Percentiles rank a stretch among this genome's conserved stretches.
phyloP scores from a whole-genome alignment of 2,797 vertebrate species.

The Tachyglossus aculeatus region DNA sequence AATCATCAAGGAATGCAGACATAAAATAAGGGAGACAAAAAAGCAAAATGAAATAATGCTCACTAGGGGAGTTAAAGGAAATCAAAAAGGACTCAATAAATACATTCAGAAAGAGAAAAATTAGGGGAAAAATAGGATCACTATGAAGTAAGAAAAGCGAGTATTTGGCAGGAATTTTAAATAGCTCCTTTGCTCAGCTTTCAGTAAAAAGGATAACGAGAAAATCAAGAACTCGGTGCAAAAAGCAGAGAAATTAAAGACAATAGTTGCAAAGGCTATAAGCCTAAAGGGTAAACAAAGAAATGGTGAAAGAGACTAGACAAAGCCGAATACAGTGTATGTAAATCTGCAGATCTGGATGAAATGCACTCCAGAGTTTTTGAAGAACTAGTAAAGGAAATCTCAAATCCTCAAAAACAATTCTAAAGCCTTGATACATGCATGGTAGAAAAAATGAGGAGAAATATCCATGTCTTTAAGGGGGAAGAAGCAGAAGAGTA shows the following conservation, averaged over 20 bases:
- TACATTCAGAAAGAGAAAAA: neutral
- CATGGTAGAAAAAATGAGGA: neutral
- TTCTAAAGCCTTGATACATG: conserved; percentile 2
- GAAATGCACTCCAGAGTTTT: conserved; percentile 3
- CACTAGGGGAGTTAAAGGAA: neutral
- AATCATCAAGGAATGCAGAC: neutral
- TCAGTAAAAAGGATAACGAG: conserved; percentile 1
- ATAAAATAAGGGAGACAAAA: conserved; percentile 11
- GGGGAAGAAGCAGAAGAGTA: neutral
- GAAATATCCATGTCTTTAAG: neutral
- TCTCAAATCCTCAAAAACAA: neutral
- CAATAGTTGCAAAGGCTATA: neutral
- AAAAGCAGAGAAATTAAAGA: neutral
- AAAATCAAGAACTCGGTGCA: conserved; percentile 4
- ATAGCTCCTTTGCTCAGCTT: conserved; percentile 4
- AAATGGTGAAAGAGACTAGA: neutral
- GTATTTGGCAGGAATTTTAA: conserved; percentile 1
- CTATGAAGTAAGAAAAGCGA: neutral
- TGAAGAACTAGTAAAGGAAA: neutral
- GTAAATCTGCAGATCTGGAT: conserved; percentile 2
- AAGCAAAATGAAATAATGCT: conserved; percentile 22
- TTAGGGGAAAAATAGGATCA: neutral
- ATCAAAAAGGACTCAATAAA: conserved; percentile 22
- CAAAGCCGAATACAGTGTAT: neutral
- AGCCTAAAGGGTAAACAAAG: conserved; percentile 7